Percentiles rank a stretch among this genome's conserved stretches.
Conservation (phyloP, 2,797 vertebrate genomes). For the Myotis vivesi region DNA sequence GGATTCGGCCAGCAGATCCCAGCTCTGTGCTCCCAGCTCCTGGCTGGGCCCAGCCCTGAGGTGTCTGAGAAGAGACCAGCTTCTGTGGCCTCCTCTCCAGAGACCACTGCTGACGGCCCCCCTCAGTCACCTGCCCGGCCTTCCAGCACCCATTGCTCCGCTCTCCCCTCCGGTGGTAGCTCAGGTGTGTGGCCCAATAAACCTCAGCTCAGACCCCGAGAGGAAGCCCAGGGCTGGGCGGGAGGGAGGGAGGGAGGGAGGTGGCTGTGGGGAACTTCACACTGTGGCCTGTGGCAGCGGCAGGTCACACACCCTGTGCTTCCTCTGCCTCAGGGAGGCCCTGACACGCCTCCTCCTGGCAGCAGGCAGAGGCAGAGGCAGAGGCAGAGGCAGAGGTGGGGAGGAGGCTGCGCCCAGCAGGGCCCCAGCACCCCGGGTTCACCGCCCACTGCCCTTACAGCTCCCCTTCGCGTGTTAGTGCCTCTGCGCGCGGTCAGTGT, state of each 20-base stretch:
- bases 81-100: not conserved
- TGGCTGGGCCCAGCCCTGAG: not conserved
- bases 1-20: not conserved
- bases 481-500: too few relatives aligned
- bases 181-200: not conserved
- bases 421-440: too few relatives aligned
- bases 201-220: not conserved
- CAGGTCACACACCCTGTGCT: too few relatives aligned
- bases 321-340: too few relatives aligned
- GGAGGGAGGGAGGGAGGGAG: not conserved
- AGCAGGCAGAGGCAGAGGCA: too few relatives aligned
- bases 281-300: too few relatives aligned
- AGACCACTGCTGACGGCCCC: not conserved
- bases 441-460: too few relatives aligned
- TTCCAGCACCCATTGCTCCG: not conserved
- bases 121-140: not conserved
- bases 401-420: too few relatives aligned
- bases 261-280: not conserved
- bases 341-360: too few relatives aligned
- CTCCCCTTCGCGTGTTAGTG: too few relatives aligned
- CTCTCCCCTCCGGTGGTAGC: not conserved
- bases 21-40: not conserved
- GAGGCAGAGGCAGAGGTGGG: too few relatives aligned
- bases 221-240: not conserved
- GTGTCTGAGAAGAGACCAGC: slow-evolving; percentile 57